phyloP scores from a whole-genome alignment of 2,888 invertebrate genomes.

The Oscheius sp. region DNA sequence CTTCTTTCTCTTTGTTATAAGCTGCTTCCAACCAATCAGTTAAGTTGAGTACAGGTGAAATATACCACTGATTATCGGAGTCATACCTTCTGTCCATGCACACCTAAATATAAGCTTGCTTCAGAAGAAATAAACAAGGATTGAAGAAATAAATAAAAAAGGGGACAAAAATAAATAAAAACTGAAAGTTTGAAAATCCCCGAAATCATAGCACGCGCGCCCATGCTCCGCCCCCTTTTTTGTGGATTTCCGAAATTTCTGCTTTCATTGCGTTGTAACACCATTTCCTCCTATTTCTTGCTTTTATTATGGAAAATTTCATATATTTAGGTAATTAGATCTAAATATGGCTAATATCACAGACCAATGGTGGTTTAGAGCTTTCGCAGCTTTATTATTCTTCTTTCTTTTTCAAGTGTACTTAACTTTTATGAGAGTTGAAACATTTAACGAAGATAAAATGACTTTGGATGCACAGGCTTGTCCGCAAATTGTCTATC shows the following conservation, averaged over 20 bases:
- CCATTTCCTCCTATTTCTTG: not conserved
- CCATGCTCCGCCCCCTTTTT: not conserved
- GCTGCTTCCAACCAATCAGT: constrained; percentile 40
- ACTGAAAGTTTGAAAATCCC: not conserved
- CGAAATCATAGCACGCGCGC: not conserved
- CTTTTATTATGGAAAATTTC: not conserved
- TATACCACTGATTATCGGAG: constrained; percentile 53
- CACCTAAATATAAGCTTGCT: not conserved
- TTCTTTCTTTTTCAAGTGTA: constrained; percentile 54
- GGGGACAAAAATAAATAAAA: constrained; percentile 8
- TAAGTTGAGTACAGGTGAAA: constrained; percentile 47
- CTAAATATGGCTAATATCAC: constrained; percentile 1
- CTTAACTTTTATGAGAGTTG: constrained; percentile 49
- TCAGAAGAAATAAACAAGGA: not conserved
- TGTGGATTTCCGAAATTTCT: not conserved
- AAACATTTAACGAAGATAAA: constrained; percentile 61
- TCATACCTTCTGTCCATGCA: constrained; percentile 51
- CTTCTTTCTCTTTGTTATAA: not conserved
- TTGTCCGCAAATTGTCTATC: no score
- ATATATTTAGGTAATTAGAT: not conserved
- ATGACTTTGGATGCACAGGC: constrained; percentile 60
- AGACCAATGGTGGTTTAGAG: constrained; percentile 56
- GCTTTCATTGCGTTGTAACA: not conserved
- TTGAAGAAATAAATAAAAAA: not conserved
- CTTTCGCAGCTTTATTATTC: constrained; percentile 48